phyloP scores from a whole-genome alignment of 2,888 invertebrate genomes.

The Helicoverpa assulta region DNA sequence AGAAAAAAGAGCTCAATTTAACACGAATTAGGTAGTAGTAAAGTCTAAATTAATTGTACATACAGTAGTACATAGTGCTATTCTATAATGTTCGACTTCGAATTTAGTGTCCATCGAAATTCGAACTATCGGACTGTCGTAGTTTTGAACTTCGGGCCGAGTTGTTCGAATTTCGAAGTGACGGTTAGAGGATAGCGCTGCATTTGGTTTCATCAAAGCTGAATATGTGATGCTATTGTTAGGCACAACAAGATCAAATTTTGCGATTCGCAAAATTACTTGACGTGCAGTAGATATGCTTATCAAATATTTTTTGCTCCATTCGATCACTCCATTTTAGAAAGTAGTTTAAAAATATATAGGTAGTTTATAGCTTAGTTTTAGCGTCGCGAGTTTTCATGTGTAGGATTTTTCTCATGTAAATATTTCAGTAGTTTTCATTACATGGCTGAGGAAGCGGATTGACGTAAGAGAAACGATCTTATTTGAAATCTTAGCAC shows the following conservation, averaged over 20 bases:
- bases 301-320: background rate
- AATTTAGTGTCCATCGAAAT: background rate
- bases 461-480: background rate
- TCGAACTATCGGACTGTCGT: background rate
- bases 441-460: background rate
- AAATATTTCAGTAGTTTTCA: background rate
- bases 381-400: background rate
- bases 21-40: background rate
- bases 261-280: background rate
- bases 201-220: background rate
- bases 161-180: background rate
- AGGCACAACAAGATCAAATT: background rate
- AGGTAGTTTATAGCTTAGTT: background rate
- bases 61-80: background rate
- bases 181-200: background rate
- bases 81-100: background rate
- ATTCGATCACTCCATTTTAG: background rate
- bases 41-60: background rate
- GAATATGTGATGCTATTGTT: background rate
- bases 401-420: background rate
- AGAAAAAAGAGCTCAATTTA: too few species aligned
- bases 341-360: background rate
- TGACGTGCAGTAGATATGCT: background rate
- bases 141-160: background rate
- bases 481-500: too few species aligned